These are phyloP conservation scores for Drosophila buzzatii DNA, from an alignment of 2,888 invertebrate genomes.

Conservation along the genomic window DNA sequence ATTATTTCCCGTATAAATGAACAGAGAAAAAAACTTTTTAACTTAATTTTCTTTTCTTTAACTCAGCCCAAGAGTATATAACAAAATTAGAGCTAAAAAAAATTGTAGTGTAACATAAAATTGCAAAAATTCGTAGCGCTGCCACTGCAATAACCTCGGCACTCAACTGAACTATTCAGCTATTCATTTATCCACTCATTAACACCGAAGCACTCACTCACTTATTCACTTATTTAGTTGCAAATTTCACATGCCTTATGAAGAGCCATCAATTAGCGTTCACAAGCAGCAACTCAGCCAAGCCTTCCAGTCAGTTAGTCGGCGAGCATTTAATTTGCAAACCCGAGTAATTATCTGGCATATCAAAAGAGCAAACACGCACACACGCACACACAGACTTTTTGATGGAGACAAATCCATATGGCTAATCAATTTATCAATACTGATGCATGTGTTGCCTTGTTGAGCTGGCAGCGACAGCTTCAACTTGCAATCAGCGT, in stretches of 20 bases:
- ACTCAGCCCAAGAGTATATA: neutral
- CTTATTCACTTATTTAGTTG: constrained; percentile 26
- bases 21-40: too few species aligned
- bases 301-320: constrained; percentile 32
- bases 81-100: neutral
- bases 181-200: constrained; percentile 24
- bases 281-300: constrained; percentile 49
- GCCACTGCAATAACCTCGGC: neutral
- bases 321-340: constrained; percentile 57
- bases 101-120: neutral
- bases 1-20: too few species aligned
- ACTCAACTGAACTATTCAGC: constrained; percentile 7
- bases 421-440: constrained; percentile 52
- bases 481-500: constrained; percentile 39
- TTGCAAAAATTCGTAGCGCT: neutral
- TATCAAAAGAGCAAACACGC: constrained; percentile 59
- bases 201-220: constrained; percentile 10
- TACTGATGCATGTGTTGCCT: constrained; percentile 18
- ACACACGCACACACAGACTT: constrained; percentile 14
- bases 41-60: neutral
- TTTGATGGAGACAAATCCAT: constrained; percentile 5
- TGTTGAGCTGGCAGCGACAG: constrained; percentile 38
- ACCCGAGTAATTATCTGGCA: constrained; percentile 64
- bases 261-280: constrained; percentile 72
- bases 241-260: constrained; percentile 55